Evolutionary conservation across 2,888 invertebrate species (phyloP).

Genomic region (Labia minor): DNA sequence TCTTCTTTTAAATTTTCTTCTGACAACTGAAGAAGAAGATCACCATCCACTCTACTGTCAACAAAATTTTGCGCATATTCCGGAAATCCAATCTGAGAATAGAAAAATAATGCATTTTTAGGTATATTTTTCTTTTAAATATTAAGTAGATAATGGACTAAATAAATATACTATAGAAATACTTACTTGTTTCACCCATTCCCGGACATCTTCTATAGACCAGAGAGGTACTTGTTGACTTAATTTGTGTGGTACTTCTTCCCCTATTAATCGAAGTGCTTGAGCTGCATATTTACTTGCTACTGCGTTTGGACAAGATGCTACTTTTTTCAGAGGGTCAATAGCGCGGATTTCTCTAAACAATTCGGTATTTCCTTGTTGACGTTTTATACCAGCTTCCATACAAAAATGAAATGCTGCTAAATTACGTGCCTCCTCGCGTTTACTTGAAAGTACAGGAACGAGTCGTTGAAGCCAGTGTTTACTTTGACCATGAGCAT

Average conservation of each 20-base stretch:
- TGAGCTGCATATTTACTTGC: slow-evolving; percentile 95
- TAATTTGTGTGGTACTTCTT: slow-evolving; percentile 92
- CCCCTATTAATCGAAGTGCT: slow-evolving; percentile 83
- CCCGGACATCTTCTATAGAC: slow-evolving; percentile 91
- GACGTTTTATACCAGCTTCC: slow-evolving; percentile 96
- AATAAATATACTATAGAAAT: too few relatives aligned
- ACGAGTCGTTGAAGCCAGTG: slow-evolving; percentile 88
- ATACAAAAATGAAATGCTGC: slow-evolving; percentile 98
- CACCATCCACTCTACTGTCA: slow-evolving; percentile 91
- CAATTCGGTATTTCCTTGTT: slow-evolving; percentile 80
- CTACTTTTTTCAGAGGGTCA: slow-evolving; percentile 88
- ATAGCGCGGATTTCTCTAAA: slow-evolving; percentile 92
- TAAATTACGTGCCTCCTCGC: slow-evolving; percentile 90
- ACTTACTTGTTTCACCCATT: slow-evolving; percentile 85
- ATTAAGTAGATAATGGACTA: background rate
- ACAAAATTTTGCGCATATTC: slow-evolving; percentile 74
- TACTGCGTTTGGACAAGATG: slow-evolving; percentile 94
- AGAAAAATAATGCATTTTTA: slow-evolving; percentile 14
- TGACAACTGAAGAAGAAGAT: slow-evolving; percentile 79
- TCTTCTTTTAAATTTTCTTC: slow-evolving; percentile 88
- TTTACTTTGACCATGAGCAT: slow-evolving; percentile 91
- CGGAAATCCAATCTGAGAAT: slow-evolving; percentile 67
- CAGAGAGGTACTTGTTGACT: slow-evolving; percentile 97
- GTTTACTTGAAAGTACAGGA: slow-evolving; percentile 84
- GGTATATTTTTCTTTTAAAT: background rate